These are phyloP conservation scores for Stigmatopora nigra DNA, from an alignment of 2,113 vertebrate genomes.

Conservation along the genomic window DNA sequence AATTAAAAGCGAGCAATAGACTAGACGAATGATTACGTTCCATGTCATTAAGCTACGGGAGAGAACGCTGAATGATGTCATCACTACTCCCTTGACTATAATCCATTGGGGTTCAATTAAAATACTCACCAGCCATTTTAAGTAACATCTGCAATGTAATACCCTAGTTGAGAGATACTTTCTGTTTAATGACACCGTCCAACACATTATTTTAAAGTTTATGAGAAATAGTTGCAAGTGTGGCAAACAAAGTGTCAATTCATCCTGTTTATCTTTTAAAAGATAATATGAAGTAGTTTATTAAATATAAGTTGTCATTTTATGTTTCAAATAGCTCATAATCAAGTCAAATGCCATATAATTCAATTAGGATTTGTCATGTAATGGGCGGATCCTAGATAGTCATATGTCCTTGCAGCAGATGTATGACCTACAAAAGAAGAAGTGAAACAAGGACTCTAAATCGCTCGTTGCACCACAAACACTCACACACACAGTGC, in stretches of 20 bases:
- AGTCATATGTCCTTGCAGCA: slow-evolving; percentile 19
- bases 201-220: background rate
- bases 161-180: background rate
- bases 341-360: slow-evolving; percentile 50
- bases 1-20: slow-evolving; percentile 8
- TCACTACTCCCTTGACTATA: background rate
- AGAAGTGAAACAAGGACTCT: slow-evolving; percentile 35
- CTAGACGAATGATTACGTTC: slow-evolving; percentile 11
- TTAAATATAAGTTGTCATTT: slow-evolving; percentile 4
- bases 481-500: slow-evolving; percentile 26
- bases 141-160: background rate
- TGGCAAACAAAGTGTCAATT: background rate
- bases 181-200: background rate
- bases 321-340: slow-evolving; percentile 20
- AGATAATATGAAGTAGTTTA: background rate
- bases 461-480: slow-evolving; percentile 45
- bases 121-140: background rate
- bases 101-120: background rate
- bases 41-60: slow-evolving; percentile 10
- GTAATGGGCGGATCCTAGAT: slow-evolving; percentile 16
- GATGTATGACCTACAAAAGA: slow-evolving; percentile 36
- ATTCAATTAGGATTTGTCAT: slow-evolving; percentile 38
- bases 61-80: slow-evolving; percentile 8
- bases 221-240: background rate
- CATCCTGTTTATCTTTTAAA: background rate